A percentile compares a stretch with the other conserved stretches of the same genome.
Conservation (phyloP, 2,113 vertebrate species). For the Nycticebus coucang region DNA sequence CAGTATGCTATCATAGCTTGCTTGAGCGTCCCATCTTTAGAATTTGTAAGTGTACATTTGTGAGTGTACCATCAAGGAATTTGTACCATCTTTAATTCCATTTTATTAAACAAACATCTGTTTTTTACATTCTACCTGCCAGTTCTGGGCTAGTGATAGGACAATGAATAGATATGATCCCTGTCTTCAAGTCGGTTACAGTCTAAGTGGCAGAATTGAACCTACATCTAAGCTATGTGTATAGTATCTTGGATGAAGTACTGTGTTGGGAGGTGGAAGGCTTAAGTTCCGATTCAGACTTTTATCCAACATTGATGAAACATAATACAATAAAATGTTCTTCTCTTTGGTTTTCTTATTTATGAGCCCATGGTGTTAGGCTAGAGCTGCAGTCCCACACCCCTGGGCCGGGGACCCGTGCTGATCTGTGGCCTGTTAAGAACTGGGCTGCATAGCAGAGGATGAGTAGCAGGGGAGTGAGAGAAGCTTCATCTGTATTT, state of each 20-base stretch:
- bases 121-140: background rate
- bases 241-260: background rate
- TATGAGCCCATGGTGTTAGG: background rate
- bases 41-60: no score
- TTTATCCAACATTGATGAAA: background rate
- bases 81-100: background rate
- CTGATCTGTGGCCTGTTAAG: no score
- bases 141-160: background rate
- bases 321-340: background rate
- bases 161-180: background rate
- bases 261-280: background rate
- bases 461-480: no score
- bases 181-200: background rate
- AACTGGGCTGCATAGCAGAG: no score
- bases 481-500: no score
- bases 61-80: background rate
- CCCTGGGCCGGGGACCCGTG: no score
- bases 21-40: background rate
- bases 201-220: background rate
- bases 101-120: background rate
- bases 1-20: background rate
- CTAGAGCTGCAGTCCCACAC: background rate
- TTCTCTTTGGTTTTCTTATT: background rate
- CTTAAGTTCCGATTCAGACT: background rate
- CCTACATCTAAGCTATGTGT: background rate